Conservation (phyloP, 2,797 vertebrate species). For the Takifugu rubripes region DNA sequence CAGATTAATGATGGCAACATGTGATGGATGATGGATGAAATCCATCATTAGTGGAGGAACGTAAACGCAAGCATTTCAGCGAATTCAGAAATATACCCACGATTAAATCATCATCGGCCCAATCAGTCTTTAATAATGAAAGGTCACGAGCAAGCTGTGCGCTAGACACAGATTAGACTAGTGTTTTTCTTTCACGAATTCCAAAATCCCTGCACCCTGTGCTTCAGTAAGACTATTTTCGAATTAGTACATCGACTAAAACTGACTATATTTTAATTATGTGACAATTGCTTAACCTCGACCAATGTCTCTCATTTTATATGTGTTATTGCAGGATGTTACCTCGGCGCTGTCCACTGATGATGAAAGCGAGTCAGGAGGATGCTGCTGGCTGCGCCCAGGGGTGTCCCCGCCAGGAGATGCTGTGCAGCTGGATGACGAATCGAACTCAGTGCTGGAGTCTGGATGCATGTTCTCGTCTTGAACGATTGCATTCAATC, state of each 20-base stretch:
- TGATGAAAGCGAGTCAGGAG: constrained; percentile 84
- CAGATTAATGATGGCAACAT: constrained; percentile 48
- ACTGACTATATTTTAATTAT: too few species aligned
- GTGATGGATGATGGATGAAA: constrained; percentile 23
- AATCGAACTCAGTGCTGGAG: constrained; percentile 83
- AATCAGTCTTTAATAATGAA: constrained; percentile 24
- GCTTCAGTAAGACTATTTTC: too few species aligned
- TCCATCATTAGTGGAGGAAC: not conserved
- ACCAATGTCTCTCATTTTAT: not conserved
- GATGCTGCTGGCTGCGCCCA: constrained; percentile 82
- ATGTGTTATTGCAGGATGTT: constrained; percentile 20
- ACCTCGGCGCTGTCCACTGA: constrained; percentile 84
- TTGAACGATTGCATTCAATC: constrained; percentile 36
- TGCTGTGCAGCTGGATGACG: constrained; percentile 87
- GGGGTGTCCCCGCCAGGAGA: constrained; percentile 87
- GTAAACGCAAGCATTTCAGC: not conserved
- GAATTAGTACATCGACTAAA: too few species aligned
- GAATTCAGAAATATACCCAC: constrained; percentile 9
- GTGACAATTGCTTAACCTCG: too few species aligned
- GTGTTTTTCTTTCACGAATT: too few species aligned
- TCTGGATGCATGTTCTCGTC: constrained; percentile 81
- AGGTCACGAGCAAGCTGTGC: constrained; percentile 44
- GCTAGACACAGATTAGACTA: too few species aligned
- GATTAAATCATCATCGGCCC: too few species aligned
- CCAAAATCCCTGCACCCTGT: too few species aligned